Evolutionary conservation across 2,888 invertebrate species (phyloP), one percentile per base, ranked within the genome.

Genomic region (Hylaea fasciaria): DNA sequence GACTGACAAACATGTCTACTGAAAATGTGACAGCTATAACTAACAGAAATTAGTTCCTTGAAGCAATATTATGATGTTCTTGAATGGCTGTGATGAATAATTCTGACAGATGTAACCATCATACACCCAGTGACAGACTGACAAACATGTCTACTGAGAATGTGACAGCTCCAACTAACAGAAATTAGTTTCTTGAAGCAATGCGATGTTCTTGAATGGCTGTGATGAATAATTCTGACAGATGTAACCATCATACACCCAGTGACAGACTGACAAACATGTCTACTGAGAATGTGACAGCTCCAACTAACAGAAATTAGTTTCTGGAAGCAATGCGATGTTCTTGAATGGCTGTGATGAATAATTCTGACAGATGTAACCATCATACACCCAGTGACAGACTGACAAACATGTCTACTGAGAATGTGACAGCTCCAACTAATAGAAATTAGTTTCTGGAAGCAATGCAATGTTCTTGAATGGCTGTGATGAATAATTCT

Each of bases 61-160:
- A 3, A 7, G 8, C 9, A 28, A 28, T 7, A 28, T 28, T 28
- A 28, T 28, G 28, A 28, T 7, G 7, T 3, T 7, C 7, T 5
- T 7, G 28, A 28, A 3, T 28, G 28, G 28, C 28, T 5, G 7
- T 5, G 14, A 40, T 32, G 7, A 32, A 9, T 47, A 10, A 22
- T 28, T 61, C 61, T 62, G 10, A 13, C 28, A 61, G 8, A 14
- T 11, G 39, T 40, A 62, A 55, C 57, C 56, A 65, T 69, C 64
- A 64, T 39, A 49, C 52, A 67, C 65, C 66, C 68, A 66, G 68
- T 66, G 68, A 64, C 51, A 63, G 58, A 64, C 47, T 66, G 17
- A 46, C 12, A 40, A 39, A 60, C 40, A 28, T 65, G 39, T 60
- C 59, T 50, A 51, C 62, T 57, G 13, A 3, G 41, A 2, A 40